These are phyloP conservation scores for Tenualosa ilisha DNA, from an alignment of 2,797 vertebrate species.

Conservation along the genomic window DNA sequence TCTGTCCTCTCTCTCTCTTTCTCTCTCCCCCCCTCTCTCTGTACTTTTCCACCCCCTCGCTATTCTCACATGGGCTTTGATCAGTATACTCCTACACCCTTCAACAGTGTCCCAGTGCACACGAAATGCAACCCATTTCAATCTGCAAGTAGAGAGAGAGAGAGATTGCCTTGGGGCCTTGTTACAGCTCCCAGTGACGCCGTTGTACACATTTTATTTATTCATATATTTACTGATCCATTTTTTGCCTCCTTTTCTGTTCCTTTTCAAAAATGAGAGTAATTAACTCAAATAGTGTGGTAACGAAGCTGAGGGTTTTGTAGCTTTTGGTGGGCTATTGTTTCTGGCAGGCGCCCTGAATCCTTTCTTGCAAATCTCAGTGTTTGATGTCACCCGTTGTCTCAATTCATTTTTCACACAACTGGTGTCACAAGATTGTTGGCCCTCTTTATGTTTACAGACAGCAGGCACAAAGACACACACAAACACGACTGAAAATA, in stretches of 20 bases:
- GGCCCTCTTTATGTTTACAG: slow-evolving; percentile 17
- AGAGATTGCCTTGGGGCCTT: slow-evolving; percentile 10
- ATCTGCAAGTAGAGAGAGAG: neutral
- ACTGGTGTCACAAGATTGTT: slow-evolving; percentile 4
- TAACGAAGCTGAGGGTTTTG: slow-evolving; percentile 41
- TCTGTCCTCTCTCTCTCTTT: slow-evolving; percentile 18
- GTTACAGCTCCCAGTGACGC: slow-evolving; percentile 21
- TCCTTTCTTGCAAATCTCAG: neutral
- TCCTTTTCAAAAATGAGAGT: slow-evolving; percentile 23
- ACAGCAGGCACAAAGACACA: neutral
- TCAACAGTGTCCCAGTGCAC: slow-evolving; percentile 12
- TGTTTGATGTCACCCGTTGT: slow-evolving; percentile 24
- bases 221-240: slow-evolving; percentile 18
- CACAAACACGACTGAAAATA: neutral
- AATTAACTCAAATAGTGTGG: slow-evolving; percentile 40
- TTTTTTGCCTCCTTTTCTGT: slow-evolving; percentile 9
- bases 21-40: neutral
- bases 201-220: neutral
- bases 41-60: slow-evolving; percentile 27
- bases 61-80: slow-evolving; percentile 23
- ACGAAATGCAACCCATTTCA: neutral
- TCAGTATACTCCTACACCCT: neutral
- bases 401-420: slow-evolving; percentile 22
- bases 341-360: slow-evolving; percentile 20
- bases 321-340: slow-evolving; percentile 18